These are phyloP conservation scores for Drosophila grimshawi DNA, from an alignment of 1,140 invertebrate genomes.

Conservation along the genomic window DNA sequence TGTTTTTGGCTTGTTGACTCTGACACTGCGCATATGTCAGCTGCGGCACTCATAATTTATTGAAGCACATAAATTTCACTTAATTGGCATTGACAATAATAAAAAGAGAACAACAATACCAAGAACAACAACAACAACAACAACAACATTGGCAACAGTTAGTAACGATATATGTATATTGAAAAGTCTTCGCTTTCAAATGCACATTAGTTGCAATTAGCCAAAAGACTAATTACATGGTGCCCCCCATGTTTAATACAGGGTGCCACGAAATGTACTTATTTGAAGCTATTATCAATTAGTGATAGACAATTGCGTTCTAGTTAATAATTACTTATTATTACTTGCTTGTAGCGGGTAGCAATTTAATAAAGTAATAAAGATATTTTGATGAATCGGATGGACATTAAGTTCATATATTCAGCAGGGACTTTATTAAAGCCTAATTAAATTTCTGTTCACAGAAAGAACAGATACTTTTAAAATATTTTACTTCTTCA, in stretches of 20 bases:
- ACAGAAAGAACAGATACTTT: too few relatives aligned
- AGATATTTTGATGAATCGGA: neutral
- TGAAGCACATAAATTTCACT: slow-evolving; percentile 81
- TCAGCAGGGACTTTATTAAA: too few relatives aligned
- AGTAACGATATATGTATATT: slow-evolving; percentile 36
- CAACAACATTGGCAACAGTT: slow-evolving; percentile 32
- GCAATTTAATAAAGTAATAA: neutral
- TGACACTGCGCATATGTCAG: slow-evolving; percentile 67
- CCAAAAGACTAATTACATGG: slow-evolving; percentile 58
- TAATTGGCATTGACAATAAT: slow-evolving; percentile 77
- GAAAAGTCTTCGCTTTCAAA: slow-evolving; percentile 52
- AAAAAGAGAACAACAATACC: slow-evolving; percentile 21
- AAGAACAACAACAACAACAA: slow-evolving; percentile 23
- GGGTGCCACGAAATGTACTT: slow-evolving; percentile 6
- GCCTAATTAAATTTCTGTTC: too few relatives aligned
- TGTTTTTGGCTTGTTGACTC: slow-evolving; percentile 56
- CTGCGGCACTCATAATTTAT: slow-evolving; percentile 75
- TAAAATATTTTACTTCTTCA: too few relatives aligned
- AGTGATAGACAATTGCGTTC: slow-evolving; percentile 7
- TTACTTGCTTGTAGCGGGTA: neutral
- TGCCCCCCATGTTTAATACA: slow-evolving; percentile 2
- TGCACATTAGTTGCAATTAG: slow-evolving; percentile 72
- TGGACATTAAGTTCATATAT: too few relatives aligned
- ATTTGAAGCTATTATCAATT: slow-evolving; percentile 14
- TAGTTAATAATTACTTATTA: slow-evolving; percentile 10